Conservation (phyloP, 2,797 vertebrate species). For the Acropternis orthonyx region DNA sequence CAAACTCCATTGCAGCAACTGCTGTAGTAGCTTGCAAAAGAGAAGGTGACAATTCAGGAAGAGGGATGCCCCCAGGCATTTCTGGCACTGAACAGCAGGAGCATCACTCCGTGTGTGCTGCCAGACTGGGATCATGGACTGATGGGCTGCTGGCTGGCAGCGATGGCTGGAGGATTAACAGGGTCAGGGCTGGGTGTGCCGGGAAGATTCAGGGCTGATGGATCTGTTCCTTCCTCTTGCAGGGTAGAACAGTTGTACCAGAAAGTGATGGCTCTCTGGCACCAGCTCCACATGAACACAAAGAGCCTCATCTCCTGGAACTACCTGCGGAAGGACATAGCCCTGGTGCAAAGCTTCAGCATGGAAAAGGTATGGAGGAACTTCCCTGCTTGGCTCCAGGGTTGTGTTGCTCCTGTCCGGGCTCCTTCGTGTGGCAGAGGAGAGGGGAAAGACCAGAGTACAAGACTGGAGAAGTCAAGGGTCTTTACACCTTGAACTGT, state of each 20-base stretch:
- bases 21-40: neutral
- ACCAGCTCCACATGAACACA: slow-evolving; percentile 95
- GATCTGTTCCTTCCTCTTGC: neutral
- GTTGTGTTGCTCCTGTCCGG: rapidly evolving
- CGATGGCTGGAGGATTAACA: neutral
- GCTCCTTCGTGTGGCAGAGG: neutral
- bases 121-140: neutral
- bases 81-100: neutral
- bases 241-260: slow-evolving; percentile 95
- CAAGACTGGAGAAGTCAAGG: neutral
- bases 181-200: neutral
- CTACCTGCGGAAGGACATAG: slow-evolving; percentile 90
- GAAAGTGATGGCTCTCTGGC: slow-evolving; percentile 97
- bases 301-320: slow-evolving; percentile 97
- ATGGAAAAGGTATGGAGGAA: slow-evolving; percentile 81
- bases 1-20: neutral
- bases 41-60: neutral
- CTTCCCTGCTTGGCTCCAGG: neutral
- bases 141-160: neutral
- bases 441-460: neutral
- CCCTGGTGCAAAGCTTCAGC: slow-evolving; percentile 87
- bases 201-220: neutral
- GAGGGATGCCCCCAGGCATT: neutral
- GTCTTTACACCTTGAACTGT: neutral
- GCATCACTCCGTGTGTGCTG: rapidly evolving